phyloP scores from a whole-genome alignment of 2,113 vertebrate species.

The Australoheros scitulus region DNA sequence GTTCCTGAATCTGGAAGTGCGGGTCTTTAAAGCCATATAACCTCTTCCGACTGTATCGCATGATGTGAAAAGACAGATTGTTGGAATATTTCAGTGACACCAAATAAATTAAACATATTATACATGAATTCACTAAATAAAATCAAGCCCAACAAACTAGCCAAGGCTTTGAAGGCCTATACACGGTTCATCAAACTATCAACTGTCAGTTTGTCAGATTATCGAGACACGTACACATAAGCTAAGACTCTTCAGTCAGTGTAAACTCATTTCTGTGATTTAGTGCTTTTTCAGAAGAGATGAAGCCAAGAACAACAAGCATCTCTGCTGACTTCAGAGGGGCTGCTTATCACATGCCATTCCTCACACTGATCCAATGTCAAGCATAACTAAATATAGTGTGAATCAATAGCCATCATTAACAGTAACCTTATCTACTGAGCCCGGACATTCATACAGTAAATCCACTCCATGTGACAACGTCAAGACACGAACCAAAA shows the following conservation, averaged over 20 bases:
- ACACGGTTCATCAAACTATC: background rate
- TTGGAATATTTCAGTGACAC: background rate
- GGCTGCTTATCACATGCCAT: conserved; percentile 40
- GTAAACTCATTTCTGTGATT: conserved; percentile 19
- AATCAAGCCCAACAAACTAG: background rate
- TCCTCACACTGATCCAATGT: conserved; percentile 22
- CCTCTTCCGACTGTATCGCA: background rate
- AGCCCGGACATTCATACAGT: conserved; percentile 28
- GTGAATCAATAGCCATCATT: conserved; percentile 49
- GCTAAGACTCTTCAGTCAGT: background rate
- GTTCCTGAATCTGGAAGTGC: too few species aligned
- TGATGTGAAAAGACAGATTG: background rate
- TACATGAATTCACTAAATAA: background rate
- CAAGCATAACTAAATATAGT: conserved; percentile 41
- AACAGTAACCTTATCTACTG: conserved; percentile 50
- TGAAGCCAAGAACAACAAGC: conserved; percentile 38
- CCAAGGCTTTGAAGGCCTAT: background rate
- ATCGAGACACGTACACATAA: background rate
- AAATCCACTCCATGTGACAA: conserved; percentile 47
- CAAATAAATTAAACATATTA: background rate
- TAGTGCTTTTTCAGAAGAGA: conserved; percentile 11
- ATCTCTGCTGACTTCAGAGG: conserved; percentile 17
- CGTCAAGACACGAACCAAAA: conserved; percentile 28
- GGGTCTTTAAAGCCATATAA: too few species aligned
- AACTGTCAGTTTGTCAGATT: background rate